Percentiles rank a stretch among this genome's conserved stretches.
phyloP scores from a whole-genome alignment of 2,797 vertebrate species.

The Stomatorhinus walkeri region DNA sequence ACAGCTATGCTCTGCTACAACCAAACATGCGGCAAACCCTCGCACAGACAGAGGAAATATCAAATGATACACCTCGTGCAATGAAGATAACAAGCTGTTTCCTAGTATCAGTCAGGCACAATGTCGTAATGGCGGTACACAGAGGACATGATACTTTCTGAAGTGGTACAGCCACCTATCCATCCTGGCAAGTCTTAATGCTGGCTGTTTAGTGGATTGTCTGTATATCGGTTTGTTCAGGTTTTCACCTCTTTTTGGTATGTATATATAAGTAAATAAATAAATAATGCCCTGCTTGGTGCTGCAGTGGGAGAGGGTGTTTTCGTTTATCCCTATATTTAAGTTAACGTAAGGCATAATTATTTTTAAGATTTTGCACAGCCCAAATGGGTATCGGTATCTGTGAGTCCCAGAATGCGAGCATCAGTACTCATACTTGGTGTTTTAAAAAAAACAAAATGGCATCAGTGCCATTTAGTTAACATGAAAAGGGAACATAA shows the following conservation, averaged over 20 bases:
- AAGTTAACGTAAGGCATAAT: background rate
- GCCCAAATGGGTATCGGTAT: background rate
- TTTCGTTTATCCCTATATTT: background rate
- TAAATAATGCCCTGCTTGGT: background rate
- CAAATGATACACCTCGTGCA: background rate
- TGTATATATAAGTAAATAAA: too few relatives aligned
- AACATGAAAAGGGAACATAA: background rate
- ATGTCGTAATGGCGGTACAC: background rate
- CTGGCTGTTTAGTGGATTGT: background rate
- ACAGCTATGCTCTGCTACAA: background rate
- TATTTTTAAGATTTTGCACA: background rate
- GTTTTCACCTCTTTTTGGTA: background rate
- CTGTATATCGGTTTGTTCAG: background rate
- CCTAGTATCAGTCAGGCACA: background rate
- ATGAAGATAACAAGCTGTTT: background rate
- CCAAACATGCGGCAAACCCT: background rate
- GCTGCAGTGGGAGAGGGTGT: background rate
- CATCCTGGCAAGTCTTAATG: background rate
- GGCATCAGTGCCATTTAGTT: background rate
- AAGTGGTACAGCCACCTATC: background rate
- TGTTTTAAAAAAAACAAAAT: background rate
- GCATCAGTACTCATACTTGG: background rate
- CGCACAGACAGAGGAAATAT: background rate
- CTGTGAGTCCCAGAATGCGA: background rate
- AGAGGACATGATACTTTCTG: background rate